Evolutionary conservation across 2,113 vertebrate genomes (phyloP), one percentile per base, ranked within the genome.

Genomic region (Oxygymnocypris stewartii): DNA sequence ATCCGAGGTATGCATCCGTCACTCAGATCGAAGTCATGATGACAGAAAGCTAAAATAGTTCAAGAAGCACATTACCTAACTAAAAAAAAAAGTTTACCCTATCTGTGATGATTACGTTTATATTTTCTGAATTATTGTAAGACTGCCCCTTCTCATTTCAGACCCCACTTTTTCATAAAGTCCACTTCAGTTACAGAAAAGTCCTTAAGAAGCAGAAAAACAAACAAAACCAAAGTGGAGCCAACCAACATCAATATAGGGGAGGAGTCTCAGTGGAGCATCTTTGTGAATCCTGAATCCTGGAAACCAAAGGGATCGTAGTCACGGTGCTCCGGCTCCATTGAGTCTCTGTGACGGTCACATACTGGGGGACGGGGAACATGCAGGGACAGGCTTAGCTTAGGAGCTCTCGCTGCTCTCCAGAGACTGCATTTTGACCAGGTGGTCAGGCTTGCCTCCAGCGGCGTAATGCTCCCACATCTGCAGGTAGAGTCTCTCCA

Each of bases 401-500:
- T 93, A 99, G 85, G 96, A 94, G 80, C 94, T 98, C 87, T 98
- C 98, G 23, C 93, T 96, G 91, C 93, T 93, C 91, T 99, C 97
- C 42, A 95, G 91, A 25, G 96, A 88, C 61, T 94, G 94, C 54
- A 92, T 28, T 82, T 96, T 97, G 90, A 99, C 92, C 93, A 99
- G 93, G 92, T 97, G 97, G 63, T 99, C 98, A 0, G 97, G 97
- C 90, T 99, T 99, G 93, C 93, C 96, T 88, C 97, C 98, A 0
- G 93, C 94, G 84, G 96, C 94, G 12, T 94, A 95, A 91, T 97
- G 97, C 89, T 99, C 98, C 98, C 98, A 99, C 97, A 99, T 99
- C 93, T 96, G 96, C 37, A 98, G 93, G 87, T 99, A 99, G 6
- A 99, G 97, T 86, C 94, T 94, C 94, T 99, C 98, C 93, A 99